A percentile compares a stretch with the other conserved stretches of the same genome.
These are phyloP conservation scores for Autographa gamma DNA, from an alignment of 2,888 invertebrate species.

Conservation along the genomic window DNA sequence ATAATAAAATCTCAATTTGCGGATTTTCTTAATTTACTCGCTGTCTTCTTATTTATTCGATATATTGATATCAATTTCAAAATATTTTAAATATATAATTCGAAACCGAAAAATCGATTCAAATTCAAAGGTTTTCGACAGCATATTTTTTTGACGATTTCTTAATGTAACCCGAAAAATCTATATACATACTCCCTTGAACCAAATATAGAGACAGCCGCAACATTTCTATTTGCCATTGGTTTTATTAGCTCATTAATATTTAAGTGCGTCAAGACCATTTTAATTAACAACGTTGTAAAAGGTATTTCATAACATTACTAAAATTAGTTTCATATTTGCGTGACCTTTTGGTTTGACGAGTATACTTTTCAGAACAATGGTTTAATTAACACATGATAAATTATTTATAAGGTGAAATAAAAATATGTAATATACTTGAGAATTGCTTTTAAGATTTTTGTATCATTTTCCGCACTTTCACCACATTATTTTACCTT, in stretches of 20 bases:
- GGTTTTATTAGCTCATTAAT: slow-evolving; percentile 31
- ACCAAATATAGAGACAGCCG: slow-evolving; percentile 10
- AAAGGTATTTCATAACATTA: slow-evolving; percentile 31
- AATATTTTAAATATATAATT: no score
- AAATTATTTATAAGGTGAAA: not conserved
- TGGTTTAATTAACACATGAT: not conserved
- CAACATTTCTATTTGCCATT: slow-evolving; percentile 11
- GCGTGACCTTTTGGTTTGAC: slow-evolving; percentile 20
- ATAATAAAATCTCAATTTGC: no score
- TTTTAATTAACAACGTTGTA: slow-evolving; percentile 39
- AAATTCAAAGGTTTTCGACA: no score
- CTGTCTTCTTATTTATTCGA: no score
- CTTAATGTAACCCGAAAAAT: not conserved
- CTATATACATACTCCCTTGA: not conserved
- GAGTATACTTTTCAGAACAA: not conserved
- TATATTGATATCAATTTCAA: no score
- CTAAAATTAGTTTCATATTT: slow-evolving; percentile 42
- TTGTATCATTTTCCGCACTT: not conserved
- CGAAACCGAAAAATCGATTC: no score
- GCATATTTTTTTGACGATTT: no score
- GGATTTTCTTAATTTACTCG: no score
- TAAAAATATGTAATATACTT: no score
- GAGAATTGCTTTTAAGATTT: no score
- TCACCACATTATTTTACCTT: no score
- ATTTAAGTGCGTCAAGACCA: slow-evolving; percentile 22